Base-by-base conservation (phyloP, 1,140 invertebrate species). In the Drosophila pandora region DNA sequence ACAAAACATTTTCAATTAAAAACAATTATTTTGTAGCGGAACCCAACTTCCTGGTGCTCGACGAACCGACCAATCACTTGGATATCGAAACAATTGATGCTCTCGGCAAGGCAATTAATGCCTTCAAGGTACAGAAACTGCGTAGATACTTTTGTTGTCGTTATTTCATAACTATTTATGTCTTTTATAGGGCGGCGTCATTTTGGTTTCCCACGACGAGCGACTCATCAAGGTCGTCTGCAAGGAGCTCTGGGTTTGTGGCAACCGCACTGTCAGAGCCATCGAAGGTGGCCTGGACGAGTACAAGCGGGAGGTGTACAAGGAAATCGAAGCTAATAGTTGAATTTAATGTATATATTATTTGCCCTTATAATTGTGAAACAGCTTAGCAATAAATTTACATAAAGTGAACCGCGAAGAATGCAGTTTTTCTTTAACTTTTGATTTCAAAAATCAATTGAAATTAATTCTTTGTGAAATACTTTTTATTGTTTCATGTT, bases 51-150 rank as follows among this genome's bases (percentile, higher is more conserved):
- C 93, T 99, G 63, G 96, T 99, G 41, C 95, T 99, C 75, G 99
- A 99, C 92, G 99, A 99, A 93, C 94, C 99, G 49, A 98, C 97
- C 1, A 98, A 98, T 95, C 97, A 98, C 93, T 94, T 99, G 91
- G 98, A 99, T 92, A 98, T 99, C 77, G 98, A 99, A 93, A 99
- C 98, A 0, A 99, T 99, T 81, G 98, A 99, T 93, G 98, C 99
- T 4, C 93, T 99, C 28, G 98, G 98, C 13, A 96, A 97, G 92
- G 98, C 96, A 32, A 95, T 99, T 21, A 96, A 96, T 73, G 96
- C 96, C 87, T 99, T 97, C 92, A 95, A 96, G 90, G 97, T 98
- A 92, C 93, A 93, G 92, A 1, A 17, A 12, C 21, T 21, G n/a
- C 13, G 8, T 43, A 37, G 34, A n/a, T n/a, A 37, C 34, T 37